Evolutionary conservation across 2,113 vertebrate species (phyloP), one percentile per base, ranked within the genome.

Genomic region (Gasterosteus nipponicus): DNA sequence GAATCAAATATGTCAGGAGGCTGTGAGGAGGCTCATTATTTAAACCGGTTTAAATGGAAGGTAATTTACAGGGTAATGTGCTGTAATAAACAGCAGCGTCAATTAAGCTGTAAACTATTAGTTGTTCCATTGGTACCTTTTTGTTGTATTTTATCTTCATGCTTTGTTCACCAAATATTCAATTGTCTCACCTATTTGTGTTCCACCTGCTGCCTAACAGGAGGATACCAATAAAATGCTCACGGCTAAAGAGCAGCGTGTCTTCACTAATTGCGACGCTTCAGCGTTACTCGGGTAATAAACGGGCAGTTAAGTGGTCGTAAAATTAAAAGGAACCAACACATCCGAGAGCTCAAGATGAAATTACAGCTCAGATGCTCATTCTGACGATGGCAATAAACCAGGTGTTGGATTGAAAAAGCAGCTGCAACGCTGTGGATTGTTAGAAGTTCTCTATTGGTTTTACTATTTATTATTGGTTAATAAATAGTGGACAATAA

Each of bases 141-240:
- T 76, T 31, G 26, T 61, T 75, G 76, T 73, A 79, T 59, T 62
- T 74, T 51, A 63, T 75, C 26, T 74, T 16, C 2, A 42, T 0
- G 10, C 51, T 75, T 78, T 64, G 57, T 69, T 64, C 41, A 41
- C 46, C 29, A 70, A 62, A 54, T 35, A 63, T 74, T 33, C 29
- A 72, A 26, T n/a, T 77, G 73, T 60, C 22, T 66, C 3, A 18
- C 63, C n/a, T 49, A 14, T 82, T 71, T 39, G 49, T 64, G 22
- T 46, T 29, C 53, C 49, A 72, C 68, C 72, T 77, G 69, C 56
- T 54, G 9, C 26, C 19, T 71, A 79, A 75, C 72, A 18, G 49
- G 44, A 60, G 72, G 61, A 74, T 1, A 61, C 49, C 38, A 75
- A 79, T 85, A 66, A 85, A 83, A 56, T 51, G 42, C 61, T 86